Percentiles rank a stretch among this genome's conserved stretches.
phyloP scores from a whole-genome alignment of 2,113 vertebrate genomes.

The Lucifuga dentata region DNA sequence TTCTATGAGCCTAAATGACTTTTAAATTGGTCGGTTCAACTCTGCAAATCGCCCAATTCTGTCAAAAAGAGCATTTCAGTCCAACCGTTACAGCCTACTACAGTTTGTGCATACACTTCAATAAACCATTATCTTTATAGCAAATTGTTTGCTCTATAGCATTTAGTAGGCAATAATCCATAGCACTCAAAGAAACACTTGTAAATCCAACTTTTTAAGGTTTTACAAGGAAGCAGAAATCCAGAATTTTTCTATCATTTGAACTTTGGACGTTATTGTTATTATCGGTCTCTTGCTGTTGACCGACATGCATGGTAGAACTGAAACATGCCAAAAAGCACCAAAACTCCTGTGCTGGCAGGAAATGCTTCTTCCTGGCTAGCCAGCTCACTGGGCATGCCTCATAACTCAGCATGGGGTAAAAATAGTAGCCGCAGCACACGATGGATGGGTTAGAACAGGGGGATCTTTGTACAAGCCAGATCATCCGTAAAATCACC shows the following conservation, averaged over 20 bases:
- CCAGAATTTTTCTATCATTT: too few species aligned
- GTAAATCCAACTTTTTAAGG: too few species aligned
- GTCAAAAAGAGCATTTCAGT: neutral
- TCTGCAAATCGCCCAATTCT: neutral
- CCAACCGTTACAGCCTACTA: neutral
- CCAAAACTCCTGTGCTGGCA: conserved; percentile 2
- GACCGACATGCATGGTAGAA: too few species aligned
- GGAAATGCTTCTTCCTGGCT: conserved; percentile 36
- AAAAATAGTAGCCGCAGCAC: conserved; percentile 52
- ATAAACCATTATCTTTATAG: too few species aligned
- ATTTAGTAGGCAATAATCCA: too few species aligned
- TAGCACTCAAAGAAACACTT: too few species aligned
- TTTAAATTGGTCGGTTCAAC: neutral
- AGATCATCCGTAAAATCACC: conserved; percentile 62
- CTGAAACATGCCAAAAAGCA: neutral
- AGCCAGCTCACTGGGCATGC: conserved; percentile 10
- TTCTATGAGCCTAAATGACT: too few species aligned
- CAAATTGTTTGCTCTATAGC: too few species aligned
- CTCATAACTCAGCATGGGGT: conserved; percentile 31
- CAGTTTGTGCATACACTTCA: too few species aligned
- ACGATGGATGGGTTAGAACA: conserved; percentile 47
- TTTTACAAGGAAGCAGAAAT: too few species aligned
- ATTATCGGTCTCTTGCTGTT: too few species aligned
- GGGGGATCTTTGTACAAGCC: conserved; percentile 59
- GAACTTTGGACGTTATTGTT: too few species aligned